Evolutionary conservation across 2,113 vertebrate species (phyloP).

Genomic region (Uropsilus gracilis): DNA sequence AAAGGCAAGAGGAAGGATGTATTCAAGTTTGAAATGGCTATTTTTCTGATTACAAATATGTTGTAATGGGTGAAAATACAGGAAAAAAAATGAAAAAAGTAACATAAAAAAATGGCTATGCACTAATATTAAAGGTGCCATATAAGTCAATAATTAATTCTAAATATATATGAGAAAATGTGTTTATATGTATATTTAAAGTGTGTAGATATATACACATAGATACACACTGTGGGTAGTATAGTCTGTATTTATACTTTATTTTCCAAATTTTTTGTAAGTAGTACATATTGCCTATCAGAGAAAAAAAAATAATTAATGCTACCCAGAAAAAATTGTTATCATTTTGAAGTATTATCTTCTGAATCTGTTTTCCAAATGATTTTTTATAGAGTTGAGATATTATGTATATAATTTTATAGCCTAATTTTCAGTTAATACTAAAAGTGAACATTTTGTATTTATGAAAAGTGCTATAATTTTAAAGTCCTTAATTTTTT

Average conservation of each 20-base stretch:
- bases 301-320: background rate
- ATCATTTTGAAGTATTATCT: slow-evolving; percentile 12
- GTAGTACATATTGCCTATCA: background rate
- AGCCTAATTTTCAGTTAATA: slow-evolving; percentile 21
- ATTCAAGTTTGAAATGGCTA: slow-evolving; percentile 26
- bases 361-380: background rate
- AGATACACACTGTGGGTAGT: background rate
- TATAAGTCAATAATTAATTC: slow-evolving; percentile 23
- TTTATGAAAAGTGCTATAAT: slow-evolving; percentile 7
- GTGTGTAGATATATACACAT: background rate
- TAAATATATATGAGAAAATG: background rate
- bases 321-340: background rate
- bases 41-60: slow-evolving; percentile 36
- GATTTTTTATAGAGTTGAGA: background rate
- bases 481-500: slow-evolving; percentile 17
- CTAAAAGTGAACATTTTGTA: slow-evolving; percentile 36
- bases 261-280: slow-evolving; percentile 18
- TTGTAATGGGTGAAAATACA: slow-evolving; percentile 16
- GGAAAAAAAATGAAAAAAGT: slow-evolving; percentile 35
- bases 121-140: slow-evolving; percentile 16
- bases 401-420: background rate
- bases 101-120: background rate
- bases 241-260: slow-evolving; percentile 4
- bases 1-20: background rate
- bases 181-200: background rate